A percentile compares a stretch with the other conserved stretches of the same genome.
Evolutionary conservation across 92 coral and sea anemone genomes (phyloP).

Genomic region (Pocillopora meandrina): DNA sequence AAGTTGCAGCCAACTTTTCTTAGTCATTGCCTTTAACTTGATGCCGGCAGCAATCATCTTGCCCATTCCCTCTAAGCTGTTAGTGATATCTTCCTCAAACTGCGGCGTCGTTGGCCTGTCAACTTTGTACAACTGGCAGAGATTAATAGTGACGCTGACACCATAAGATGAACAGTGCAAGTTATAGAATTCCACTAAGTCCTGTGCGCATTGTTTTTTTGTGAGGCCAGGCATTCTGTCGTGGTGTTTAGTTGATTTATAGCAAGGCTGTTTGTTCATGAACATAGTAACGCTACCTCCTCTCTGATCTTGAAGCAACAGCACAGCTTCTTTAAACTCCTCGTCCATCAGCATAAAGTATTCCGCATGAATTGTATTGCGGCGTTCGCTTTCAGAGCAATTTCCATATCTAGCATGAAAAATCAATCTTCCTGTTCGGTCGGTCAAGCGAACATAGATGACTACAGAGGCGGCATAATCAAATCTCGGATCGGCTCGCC

Average conservation of each 20-base stretch:
- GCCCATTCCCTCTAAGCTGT: conserved; percentile 17
- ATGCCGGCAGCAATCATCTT: conserved; percentile 27
- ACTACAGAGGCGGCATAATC: conserved; percentile 8
- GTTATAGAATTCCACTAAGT: conserved; percentile 12
- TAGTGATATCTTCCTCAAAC: background rate
- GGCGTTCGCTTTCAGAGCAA: conserved; percentile 7
- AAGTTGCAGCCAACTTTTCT: conserved; percentile 27
- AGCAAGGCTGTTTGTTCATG: conserved; percentile 50
- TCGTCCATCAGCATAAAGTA: conserved; percentile 39
- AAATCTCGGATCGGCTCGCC: background rate
- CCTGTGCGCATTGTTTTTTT: conserved; percentile 31
- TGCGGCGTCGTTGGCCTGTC: background rate
- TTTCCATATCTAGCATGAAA: conserved; percentile 49
- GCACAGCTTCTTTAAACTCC: conserved; percentile 7
- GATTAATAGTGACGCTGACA: conserved; percentile 18
- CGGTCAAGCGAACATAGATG: conserved; percentile 29
- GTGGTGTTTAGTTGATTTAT: conserved; percentile 21
- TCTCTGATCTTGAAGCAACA: background rate
- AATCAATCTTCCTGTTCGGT: background rate
- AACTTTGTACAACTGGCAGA: conserved; percentile 38
- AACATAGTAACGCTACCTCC: conserved; percentile 19
- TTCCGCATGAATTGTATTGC: conserved; percentile 36
- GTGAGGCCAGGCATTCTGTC: background rate
- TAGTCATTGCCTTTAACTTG: conserved; percentile 32
- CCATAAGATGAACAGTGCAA: background rate